Base-by-base conservation (phyloP, 2,797 vertebrate species). In the Sebastes diaconus region DNA sequence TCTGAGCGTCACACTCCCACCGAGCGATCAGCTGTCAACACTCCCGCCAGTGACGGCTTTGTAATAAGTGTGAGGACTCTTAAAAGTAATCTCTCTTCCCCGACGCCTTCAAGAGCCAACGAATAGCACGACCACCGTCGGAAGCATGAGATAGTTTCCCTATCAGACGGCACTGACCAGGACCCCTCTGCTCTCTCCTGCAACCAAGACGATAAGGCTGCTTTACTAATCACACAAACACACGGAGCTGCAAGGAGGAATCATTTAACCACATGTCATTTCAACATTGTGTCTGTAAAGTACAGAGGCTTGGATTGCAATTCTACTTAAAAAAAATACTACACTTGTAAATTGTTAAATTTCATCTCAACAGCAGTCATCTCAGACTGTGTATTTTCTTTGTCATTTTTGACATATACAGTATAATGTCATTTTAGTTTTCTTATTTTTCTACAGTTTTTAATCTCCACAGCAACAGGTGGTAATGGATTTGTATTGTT, bases 11-110 rank as follows among this genome's bases (percentile, higher is more conserved):
- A 77, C 87, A 84, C 88, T 73, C 79, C 77, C 72, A 81, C 87
- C 57, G 73, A 86, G 84, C 68, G 10, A 83, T 89, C 87, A 72
- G 85, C 85, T 84, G 80, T 92, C 88, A 87, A 66, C 90, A 66
- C 84, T 59, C 46, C 81, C 14, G 30, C 73, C 71, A 67, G 29
- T 79, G 84, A 87, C 87, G 65, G 81, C 87, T 86, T 68, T 79
- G 78, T 86, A 77, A 93, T 72, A 83, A 75, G 82, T 84, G 86
- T 75, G 81, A 89, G 68, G 59, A 61, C 90, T 90, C 86, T 93
- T 93, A 87, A 89, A 84, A 77, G 80, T 82, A 88, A 87, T 92
- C 75, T 85, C 73, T 55, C 46, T 69, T 32, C 14, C 73, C 82
- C 2, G 73, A 61, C 66, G 24, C 84, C 71, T 72, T 34, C 24